These are phyloP conservation scores for Ceyx margarethae DNA, from an alignment of 2,113 vertebrate species.

Conservation along the genomic window DNA sequence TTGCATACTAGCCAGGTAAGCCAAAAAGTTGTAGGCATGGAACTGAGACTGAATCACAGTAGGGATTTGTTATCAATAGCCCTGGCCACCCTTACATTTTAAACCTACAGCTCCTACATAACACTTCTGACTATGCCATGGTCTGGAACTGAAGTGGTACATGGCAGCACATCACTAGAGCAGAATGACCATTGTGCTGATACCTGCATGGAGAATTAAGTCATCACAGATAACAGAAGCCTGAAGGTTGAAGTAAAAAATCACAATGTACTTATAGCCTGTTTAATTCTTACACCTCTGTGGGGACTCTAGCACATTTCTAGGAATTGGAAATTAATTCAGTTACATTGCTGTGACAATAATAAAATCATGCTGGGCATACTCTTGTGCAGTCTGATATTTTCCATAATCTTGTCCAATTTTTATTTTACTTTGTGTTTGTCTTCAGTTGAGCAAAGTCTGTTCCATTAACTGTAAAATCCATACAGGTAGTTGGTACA, in stretches of 20 bases:
- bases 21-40: neutral
- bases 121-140: neutral
- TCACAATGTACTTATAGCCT: neutral
- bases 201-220: neutral
- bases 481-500: neutral
- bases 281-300: slow-evolving; percentile 39
- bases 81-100: neutral
- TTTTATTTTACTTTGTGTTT: neutral
- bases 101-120: neutral
- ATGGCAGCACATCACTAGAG: neutral
- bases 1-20: neutral
- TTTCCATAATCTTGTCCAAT: neutral
- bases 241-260: neutral
- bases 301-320: slow-evolving; percentile 19
- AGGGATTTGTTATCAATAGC: neutral
- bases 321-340: slow-evolving; percentile 47
- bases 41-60: neutral
- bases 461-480: neutral
- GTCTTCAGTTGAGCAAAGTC: neutral
- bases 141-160: neutral
- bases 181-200: neutral
- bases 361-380: neutral
- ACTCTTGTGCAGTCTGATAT: neutral
- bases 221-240: neutral
- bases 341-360: neutral